Evolutionary conservation across 1,140 invertebrate genomes (phyloP).

Genomic region (Laodelphax striatellus): DNA sequence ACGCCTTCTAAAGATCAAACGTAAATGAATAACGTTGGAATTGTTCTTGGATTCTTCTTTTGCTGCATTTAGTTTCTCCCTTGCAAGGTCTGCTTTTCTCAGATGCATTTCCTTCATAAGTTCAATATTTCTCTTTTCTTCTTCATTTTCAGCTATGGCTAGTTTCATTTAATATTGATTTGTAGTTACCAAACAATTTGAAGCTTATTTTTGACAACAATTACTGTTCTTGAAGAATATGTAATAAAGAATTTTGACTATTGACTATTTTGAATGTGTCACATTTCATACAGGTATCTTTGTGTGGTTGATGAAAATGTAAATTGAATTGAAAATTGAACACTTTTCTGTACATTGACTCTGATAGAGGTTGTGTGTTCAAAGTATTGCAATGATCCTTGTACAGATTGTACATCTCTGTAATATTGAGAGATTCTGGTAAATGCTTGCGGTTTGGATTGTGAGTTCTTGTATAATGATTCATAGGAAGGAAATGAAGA

Average conservation of each 20-base stretch:
- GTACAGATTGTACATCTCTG: constrained; percentile 37
- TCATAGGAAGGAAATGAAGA: constrained; percentile 6
- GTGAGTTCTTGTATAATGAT: constrained; percentile 28
- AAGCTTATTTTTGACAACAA: too few species aligned
- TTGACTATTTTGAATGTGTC: constrained; percentile 17
- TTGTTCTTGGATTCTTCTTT: constrained; percentile 9
- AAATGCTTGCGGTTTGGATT: constrained; percentile 36
- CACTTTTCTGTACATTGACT: constrained; percentile 37
- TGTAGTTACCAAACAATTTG: too few species aligned
- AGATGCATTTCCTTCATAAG: constrained; percentile 19
- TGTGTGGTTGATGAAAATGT: constrained; percentile 32
- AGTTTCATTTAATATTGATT: too few species aligned
- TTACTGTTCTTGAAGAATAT: too few species aligned
- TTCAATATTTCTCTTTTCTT: constrained; percentile 13
- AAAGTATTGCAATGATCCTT: constrained; percentile 30
- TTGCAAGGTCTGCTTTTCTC: constrained; percentile 17
- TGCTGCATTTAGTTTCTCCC: constrained; percentile 13
- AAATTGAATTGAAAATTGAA: constrained; percentile 37
- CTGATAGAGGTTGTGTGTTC: constrained; percentile 30
- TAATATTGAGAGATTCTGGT: constrained; percentile 33
- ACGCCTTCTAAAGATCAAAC: constrained; percentile 24
- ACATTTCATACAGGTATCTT: constrained; percentile 25
- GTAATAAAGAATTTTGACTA: too few species aligned
- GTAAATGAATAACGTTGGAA: constrained; percentile 18
- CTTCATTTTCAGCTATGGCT: background rate